These are phyloP conservation scores for Argopecten irradians DNA, from an alignment of 1,140 invertebrate species.

Conservation along the genomic window DNA sequence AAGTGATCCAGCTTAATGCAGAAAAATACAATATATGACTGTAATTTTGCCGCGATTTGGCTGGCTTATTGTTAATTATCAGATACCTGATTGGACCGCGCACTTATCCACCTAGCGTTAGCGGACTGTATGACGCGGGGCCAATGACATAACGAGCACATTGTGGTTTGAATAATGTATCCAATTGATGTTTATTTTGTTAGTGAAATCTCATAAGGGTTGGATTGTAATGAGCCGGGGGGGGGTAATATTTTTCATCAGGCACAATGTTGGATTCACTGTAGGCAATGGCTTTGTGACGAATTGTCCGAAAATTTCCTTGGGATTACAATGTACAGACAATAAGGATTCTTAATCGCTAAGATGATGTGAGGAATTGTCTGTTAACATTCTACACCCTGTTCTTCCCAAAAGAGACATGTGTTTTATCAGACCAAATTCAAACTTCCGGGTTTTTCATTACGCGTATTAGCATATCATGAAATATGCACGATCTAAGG, in stretches of 20 bases:
- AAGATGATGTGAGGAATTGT: too few species aligned
- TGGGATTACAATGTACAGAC: too few species aligned
- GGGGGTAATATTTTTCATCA: too few species aligned
- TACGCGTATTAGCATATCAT: too few species aligned
- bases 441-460: too few species aligned
- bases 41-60: not conserved
- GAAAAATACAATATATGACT: not conserved
- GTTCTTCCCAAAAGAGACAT: too few species aligned
- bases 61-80: not conserved
- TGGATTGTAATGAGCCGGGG: not conserved
- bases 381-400: too few species aligned
- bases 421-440: too few species aligned
- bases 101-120: not conserved
- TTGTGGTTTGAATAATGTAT: not conserved
- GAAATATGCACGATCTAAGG: too few species aligned
- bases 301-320: not conserved
- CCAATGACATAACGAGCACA: not conserved
- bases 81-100: not conserved
- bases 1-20: not conserved
- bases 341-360: too few species aligned
- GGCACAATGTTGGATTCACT: too few species aligned
- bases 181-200: conserved; percentile 17
- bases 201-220: not conserved
- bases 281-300: not conserved
- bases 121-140: not conserved